Evolutionary conservation across 2,113 vertebrate genomes (phyloP).

Genomic region (Romanogobio albipinnatus): DNA sequence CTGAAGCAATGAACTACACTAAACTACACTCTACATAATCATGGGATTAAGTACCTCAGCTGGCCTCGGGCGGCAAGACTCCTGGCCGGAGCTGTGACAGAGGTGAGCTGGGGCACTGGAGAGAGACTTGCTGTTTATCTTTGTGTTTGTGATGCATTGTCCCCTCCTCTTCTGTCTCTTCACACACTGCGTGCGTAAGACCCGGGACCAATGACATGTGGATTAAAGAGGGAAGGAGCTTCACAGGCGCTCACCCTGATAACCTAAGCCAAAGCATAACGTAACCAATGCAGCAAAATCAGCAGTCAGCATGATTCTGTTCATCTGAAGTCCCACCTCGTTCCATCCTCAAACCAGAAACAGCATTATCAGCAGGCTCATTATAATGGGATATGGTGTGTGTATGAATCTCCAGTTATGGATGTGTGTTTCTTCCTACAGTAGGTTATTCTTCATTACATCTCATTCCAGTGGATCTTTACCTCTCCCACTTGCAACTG

Average conservation of each 20-base stretch:
- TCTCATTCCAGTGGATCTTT: no score
- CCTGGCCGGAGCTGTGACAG: neutral
- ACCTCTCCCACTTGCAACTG: no score
- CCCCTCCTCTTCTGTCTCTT: neutral
- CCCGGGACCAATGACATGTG: slow-evolving; percentile 42
- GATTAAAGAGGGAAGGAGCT: slow-evolving; percentile 45
- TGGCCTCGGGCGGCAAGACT: neutral
- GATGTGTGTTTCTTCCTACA: neutral
- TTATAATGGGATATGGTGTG: slow-evolving; percentile 7
- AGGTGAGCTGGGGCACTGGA: slow-evolving; percentile 17
- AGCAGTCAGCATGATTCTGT: slow-evolving; percentile 40
- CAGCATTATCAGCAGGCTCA: slow-evolving; percentile 32
- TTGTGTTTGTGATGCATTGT: slow-evolving; percentile 30
- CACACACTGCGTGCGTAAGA: slow-evolving; percentile 20
- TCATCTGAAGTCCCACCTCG: slow-evolving; percentile 44
- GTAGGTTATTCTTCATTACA: neutral
- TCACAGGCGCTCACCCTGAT: slow-evolving; percentile 41
- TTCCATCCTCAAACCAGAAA: slow-evolving; percentile 44
- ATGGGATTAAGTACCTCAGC: slow-evolving; percentile 28
- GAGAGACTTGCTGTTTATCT: slow-evolving; percentile 11
- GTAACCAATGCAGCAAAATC: slow-evolving; percentile 41
- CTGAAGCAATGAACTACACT: slow-evolving; percentile 7
- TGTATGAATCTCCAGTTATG: slow-evolving; percentile 4
- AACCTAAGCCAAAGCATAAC: slow-evolving; percentile 29
- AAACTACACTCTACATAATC: slow-evolving; percentile 35